Percentiles rank a stretch among this genome's conserved stretches.
phyloP scores from a whole-genome alignment of 92 coral and sea anemone genomes.

The Plumapathes pennacea region DNA sequence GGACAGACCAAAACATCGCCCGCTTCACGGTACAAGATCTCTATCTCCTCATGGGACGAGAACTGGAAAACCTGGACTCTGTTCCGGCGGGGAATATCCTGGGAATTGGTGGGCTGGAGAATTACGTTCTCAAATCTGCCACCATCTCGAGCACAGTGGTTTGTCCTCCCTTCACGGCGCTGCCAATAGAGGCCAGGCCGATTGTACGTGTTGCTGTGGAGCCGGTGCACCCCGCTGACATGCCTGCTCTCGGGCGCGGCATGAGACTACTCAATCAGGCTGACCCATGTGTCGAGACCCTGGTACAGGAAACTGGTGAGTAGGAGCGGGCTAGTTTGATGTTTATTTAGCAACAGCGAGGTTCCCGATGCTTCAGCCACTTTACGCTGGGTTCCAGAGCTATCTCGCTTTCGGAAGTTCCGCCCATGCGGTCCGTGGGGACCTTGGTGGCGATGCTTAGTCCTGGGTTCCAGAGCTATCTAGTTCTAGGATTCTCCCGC shows the following conservation, averaged over 20 bases:
- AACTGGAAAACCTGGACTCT: slow-evolving; percentile 72
- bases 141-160: slow-evolving; percentile 86
- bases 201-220: slow-evolving; percentile 97
- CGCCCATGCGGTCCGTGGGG: too few relatives aligned
- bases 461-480: too few relatives aligned
- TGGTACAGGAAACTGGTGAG: slow-evolving; percentile 92
- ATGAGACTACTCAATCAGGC: slow-evolving; percentile 97
- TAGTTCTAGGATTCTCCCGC: too few relatives aligned
- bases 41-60: slow-evolving; percentile 98
- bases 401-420: too few relatives aligned
- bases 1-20: slow-evolving; percentile 69
- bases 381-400: too few relatives aligned
- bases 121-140: slow-evolving; percentile 90
- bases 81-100: slow-evolving; percentile 97
- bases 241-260: slow-evolving; percentile 90
- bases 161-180: slow-evolving; percentile 95
- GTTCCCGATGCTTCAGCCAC: too few relatives aligned
- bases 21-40: slow-evolving; percentile 79
- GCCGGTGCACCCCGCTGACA: slow-evolving; percentile 87
- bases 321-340: too few relatives aligned
- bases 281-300: slow-evolving; percentile 96
- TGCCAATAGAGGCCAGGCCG: slow-evolving; percentile 90
- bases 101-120: slow-evolving; percentile 93
- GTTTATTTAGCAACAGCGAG: too few relatives aligned
- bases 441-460: too few relatives aligned